Conservation (phyloP, 2,113 vertebrate genomes). For the Larimichthys polyactis region DNA sequence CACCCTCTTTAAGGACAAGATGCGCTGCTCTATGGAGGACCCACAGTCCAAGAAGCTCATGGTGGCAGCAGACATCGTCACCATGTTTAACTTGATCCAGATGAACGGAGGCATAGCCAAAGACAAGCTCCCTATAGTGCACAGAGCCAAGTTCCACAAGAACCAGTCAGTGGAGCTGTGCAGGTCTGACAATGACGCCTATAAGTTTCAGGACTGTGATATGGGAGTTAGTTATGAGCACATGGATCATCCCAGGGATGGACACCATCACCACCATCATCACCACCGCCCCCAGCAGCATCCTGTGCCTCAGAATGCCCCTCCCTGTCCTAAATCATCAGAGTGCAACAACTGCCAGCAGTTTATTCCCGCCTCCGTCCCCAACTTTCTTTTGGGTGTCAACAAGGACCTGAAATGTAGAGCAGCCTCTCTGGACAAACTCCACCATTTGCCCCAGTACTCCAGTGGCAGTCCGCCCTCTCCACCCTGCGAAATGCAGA, state of each 20-base stretch:
- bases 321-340: conserved; percentile 84
- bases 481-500: conserved; percentile 91
- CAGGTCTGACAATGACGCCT: conserved; percentile 85
- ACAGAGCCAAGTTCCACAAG: conserved; percentile 85
- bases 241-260: conserved; percentile 73
- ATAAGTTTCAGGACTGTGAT: conserved; percentile 79
- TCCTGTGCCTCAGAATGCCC: conserved; percentile 78
- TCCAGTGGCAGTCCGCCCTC: conserved; percentile 84
- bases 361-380: conserved; percentile 87
- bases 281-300: conserved; percentile 78
- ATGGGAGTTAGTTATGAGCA: conserved; percentile 80
- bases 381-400: conserved; percentile 89
- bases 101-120: conserved; percentile 91
- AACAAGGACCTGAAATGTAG: conserved; percentile 87
- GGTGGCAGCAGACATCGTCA: conserved; percentile 94
- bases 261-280: conserved; percentile 42
- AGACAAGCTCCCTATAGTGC: conserved; percentile 88
- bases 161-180: conserved; percentile 89
- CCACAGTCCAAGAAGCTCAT: conserved; percentile 94
- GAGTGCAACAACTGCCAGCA: conserved; percentile 87
- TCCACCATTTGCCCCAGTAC: conserved; percentile 89
- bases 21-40: conserved; percentile 89
- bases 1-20: conserved; percentile 93
- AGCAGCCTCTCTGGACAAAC: conserved; percentile 89
- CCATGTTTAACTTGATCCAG: conserved; percentile 95